Evolutionary conservation across 2,888 invertebrate species (phyloP).

Genomic region (Malachius bipustulatus): DNA sequence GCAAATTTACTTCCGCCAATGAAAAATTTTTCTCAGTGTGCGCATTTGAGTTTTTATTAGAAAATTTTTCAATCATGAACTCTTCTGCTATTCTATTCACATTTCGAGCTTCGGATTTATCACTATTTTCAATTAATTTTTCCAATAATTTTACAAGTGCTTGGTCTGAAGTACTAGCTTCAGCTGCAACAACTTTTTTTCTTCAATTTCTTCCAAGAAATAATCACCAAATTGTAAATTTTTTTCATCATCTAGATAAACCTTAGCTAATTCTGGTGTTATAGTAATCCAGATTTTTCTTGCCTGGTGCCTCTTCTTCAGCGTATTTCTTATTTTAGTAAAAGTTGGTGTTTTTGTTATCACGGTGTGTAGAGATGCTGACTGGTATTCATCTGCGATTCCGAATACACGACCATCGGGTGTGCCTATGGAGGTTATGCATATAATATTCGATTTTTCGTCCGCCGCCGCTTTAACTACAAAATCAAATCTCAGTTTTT

Average conservation of each 20-base stretch:
- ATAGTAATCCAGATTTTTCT: conserved; percentile 7
- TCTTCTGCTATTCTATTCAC: neutral
- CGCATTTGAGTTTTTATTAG: neutral
- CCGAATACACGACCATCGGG: conserved; percentile 1
- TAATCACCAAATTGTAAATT: conserved; percentile 6
- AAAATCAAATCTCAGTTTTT: conserved; percentile 9
- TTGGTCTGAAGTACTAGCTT: neutral
- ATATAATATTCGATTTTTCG: conserved; percentile 3
- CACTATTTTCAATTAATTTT: neutral
- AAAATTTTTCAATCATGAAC: conserved; percentile 1
- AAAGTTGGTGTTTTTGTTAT: neutral
- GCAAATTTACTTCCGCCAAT: too few species aligned
- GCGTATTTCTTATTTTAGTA: conserved; percentile 4
- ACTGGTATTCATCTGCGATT: conserved; percentile 4
- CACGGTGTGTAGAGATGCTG: too few species aligned
- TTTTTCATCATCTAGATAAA: conserved; percentile 8
- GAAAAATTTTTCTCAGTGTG: too few species aligned
- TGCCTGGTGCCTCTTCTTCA: neutral
- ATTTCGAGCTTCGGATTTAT: neutral
- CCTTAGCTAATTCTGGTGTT: conserved; percentile 1
- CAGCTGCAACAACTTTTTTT: neutral
- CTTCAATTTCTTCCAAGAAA: conserved; percentile 6
- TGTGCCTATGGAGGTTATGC: conserved; percentile 6
- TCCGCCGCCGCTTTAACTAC: conserved; percentile 1
- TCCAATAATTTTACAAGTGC: neutral